A percentile compares a stretch with the other conserved stretches of the same genome.
phyloP scores from a whole-genome alignment of 2,888 invertebrate genomes.

The Euzophera pinguis region DNA sequence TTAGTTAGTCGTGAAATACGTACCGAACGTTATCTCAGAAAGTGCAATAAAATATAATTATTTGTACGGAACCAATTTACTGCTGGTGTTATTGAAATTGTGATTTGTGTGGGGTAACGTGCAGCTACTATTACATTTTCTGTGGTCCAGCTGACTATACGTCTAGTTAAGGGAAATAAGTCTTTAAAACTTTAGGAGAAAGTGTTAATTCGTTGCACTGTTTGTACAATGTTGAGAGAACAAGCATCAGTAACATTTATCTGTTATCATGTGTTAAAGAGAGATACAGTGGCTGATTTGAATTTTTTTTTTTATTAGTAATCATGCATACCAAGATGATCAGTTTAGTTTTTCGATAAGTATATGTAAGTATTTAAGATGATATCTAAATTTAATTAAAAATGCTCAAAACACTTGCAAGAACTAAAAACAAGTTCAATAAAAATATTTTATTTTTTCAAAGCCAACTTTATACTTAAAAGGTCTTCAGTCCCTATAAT shows the following conservation, averaged over 20 bases:
- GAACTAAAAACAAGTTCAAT: too few species aligned
- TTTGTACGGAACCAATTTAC: conserved; percentile 71
- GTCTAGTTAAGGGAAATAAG: background rate
- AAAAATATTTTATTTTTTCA: too few species aligned
- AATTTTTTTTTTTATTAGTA: too few species aligned
- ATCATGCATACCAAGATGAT: too few species aligned
- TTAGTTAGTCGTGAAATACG: conserved; percentile 66
- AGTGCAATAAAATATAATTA: conserved; percentile 72
- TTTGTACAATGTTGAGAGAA: background rate
- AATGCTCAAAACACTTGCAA: too few species aligned
- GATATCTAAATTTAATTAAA: too few species aligned
- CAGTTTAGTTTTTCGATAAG: too few species aligned
- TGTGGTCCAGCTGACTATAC: too few species aligned
- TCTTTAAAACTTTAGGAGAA: background rate
- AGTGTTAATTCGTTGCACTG: background rate
- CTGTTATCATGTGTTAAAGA: too few species aligned
- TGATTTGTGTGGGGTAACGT: conserved; percentile 49
- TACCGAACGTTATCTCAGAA: conserved; percentile 55
- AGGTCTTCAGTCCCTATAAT: background rate
- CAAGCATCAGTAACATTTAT: background rate
- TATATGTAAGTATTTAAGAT: too few species aligned
- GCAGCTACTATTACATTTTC: conserved; percentile 20
- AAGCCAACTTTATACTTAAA: too few species aligned
- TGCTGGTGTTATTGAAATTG: conserved; percentile 50
- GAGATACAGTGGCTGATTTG: too few species aligned